phyloP scores from a whole-genome alignment of 2,888 invertebrate genomes.

The Eudasyphora cyanicolor region DNA sequence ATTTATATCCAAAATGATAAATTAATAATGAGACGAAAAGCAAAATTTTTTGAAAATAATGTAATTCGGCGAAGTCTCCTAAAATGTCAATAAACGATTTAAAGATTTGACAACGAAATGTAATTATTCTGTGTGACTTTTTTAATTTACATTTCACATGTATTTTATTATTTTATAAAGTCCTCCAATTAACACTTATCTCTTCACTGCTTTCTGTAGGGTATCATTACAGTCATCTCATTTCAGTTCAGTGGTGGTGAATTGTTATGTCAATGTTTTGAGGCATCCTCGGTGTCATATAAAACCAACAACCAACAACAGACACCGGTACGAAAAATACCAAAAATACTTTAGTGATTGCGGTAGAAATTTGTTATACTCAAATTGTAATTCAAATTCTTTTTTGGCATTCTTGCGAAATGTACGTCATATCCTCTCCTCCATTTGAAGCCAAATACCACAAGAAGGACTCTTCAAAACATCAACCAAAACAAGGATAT shows the following conservation, averaged over 20 bases:
- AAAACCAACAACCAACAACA: conserved; percentile 21
- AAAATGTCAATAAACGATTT: too few species aligned
- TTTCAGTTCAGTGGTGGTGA: conserved; percentile 39
- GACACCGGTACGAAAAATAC: conserved; percentile 62
- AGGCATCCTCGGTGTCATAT: conserved; percentile 53
- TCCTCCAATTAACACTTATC: not conserved
- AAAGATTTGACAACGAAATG: too few species aligned
- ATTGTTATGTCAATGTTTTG: conserved; percentile 47
- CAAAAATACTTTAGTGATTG: conserved; percentile 67
- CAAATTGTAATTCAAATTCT: conserved; percentile 45
- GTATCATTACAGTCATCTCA: conserved; percentile 22
- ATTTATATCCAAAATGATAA: too few species aligned
- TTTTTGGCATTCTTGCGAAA: conserved; percentile 58
- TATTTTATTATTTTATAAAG: not conserved
- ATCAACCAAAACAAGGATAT: conserved; percentile 4
- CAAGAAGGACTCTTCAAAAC: not conserved
- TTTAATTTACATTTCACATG: too few species aligned
- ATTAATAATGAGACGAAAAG: too few species aligned
- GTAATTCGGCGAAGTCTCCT: too few species aligned
- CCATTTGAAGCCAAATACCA: conserved; percentile 13
- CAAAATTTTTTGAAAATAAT: too few species aligned
- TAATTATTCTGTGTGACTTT: too few species aligned
- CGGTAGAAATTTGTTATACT: conserved; percentile 66
- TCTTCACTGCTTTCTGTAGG: conserved; percentile 18
- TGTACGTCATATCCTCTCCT: conserved; percentile 46